These are phyloP conservation scores for Dromiciops gliroides DNA, from an alignment of 2,113 vertebrate species.

Conservation along the genomic window DNA sequence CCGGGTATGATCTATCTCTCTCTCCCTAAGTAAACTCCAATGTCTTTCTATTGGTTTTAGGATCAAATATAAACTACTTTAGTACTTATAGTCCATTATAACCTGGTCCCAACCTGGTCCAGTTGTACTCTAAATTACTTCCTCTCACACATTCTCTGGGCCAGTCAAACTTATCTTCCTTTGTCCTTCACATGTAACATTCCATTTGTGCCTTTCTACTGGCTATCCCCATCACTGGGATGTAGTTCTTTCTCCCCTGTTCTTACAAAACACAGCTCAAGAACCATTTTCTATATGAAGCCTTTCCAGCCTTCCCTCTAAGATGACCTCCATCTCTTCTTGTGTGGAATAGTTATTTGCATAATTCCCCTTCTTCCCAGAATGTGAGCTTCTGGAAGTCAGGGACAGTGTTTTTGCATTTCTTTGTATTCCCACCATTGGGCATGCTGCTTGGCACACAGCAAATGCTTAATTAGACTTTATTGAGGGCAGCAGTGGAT, in stretches of 20 bases:
- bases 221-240: not conserved
- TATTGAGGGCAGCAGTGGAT: too few relatives aligned
- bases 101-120: not conserved
- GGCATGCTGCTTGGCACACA: too few relatives aligned
- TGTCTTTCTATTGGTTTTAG: not conserved
- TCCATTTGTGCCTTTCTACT: not conserved
- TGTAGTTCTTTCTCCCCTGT: not conserved
- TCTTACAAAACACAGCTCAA: not conserved
- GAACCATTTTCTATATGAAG: not conserved
- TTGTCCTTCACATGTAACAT: not conserved
- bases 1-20: not conserved
- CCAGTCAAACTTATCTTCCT: not conserved
- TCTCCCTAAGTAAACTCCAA: not conserved
- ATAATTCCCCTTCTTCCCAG: not conserved
- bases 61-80: not conserved
- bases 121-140: not conserved
- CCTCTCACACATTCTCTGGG: not conserved
- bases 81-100: not conserved
- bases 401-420: not conserved
- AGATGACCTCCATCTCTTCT: not conserved
- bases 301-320: not conserved
- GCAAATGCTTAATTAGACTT: too few relatives aligned
- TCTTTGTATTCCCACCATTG: not conserved
- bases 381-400: not conserved
- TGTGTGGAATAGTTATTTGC: not conserved